Percentiles rank a stretch among this genome's conserved stretches.
Evolutionary conservation across 1,140 invertebrate species (phyloP).

Genomic region (Papilio dardanus): DNA sequence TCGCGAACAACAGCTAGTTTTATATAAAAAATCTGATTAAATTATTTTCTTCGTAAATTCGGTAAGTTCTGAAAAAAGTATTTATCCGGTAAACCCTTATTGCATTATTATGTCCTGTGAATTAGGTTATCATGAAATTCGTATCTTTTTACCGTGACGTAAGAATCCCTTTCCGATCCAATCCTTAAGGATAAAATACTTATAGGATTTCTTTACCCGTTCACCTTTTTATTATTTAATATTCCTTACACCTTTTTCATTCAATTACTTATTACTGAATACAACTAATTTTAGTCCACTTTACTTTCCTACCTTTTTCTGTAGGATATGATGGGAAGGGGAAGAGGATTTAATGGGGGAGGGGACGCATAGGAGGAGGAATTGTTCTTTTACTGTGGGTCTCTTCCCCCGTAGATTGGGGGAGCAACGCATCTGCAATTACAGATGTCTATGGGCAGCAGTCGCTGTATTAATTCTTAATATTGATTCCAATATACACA

Average conservation of each 20-base stretch:
- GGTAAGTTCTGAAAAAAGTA: not conserved
- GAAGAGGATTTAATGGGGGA: no score
- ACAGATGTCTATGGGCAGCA: no score
- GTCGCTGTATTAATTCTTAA: no score
- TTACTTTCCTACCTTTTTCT: no score
- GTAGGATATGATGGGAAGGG: no score
- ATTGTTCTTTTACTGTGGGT: no score
- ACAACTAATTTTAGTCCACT: no score
- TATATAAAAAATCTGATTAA: not conserved
- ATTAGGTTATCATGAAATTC: conserved; percentile 13
- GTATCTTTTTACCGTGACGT: conserved; percentile 20
- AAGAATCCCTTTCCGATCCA: not conserved
- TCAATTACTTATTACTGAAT: not conserved
- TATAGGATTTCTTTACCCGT: not conserved
- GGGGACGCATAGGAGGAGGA: no score
- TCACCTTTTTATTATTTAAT: not conserved
- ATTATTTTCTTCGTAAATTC: not conserved
- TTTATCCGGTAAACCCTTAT: not conserved
- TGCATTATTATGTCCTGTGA: conserved; percentile 3
- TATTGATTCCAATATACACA: no score
- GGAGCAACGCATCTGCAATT: no score
- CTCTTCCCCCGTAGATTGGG: no score
- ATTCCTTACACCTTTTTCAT: not conserved
- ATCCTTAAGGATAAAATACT: not conserved
- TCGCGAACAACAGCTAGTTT: no score